Evolutionary conservation across 2,113 vertebrate genomes (phyloP), one percentile per base, ranked within the genome.

Genomic region (Talpa occidentalis): DNA sequence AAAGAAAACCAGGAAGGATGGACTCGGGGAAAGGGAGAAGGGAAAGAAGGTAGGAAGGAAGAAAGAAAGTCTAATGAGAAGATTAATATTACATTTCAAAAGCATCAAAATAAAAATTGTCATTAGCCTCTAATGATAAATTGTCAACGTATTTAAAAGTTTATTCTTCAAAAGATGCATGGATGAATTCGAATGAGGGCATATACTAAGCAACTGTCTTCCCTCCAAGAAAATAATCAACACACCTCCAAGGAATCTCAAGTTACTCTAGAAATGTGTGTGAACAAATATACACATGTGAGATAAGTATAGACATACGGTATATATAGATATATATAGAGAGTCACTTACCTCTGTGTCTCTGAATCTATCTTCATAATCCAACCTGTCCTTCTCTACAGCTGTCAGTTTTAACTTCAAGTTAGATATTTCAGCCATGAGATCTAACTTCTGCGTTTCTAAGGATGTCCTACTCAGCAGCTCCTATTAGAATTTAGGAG

Each of bases 371-470:
- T 99, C 99, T 95, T 99, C 99, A 92, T 98, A 99, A 96, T 99
- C 98, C 78, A 98, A 88, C 73, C 98, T 98, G 86, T 99, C 99
- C 96, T 99, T 99, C 92, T 99, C 99, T 49, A 99, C 97, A 56
- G 98, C 95, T 0, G 99, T 99, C 95, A 99, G 98, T 93, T 99
- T 99, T 91, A 99, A 97, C 97, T 99, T 99, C 84, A 99, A 97
- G 96, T 99, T 99, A 92, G 99, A 99, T 95, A 99, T 96, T 97
- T 99, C 99, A 26, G 99, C 98, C 97, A 99, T 99, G 82, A 99
- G 98, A 54, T 99, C 99, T 80, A 99, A 91, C 96, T 99, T 99
- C 98, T 99, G 99, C 72, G 98, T 99, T 98, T 99, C 99, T 90
- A 99, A 98, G 10, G 99, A 97, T 8, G 98, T 99, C 97, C 99